phyloP scores from a whole-genome alignment of 2,113 vertebrate species.

The Epinephelus cyanopodus region DNA sequence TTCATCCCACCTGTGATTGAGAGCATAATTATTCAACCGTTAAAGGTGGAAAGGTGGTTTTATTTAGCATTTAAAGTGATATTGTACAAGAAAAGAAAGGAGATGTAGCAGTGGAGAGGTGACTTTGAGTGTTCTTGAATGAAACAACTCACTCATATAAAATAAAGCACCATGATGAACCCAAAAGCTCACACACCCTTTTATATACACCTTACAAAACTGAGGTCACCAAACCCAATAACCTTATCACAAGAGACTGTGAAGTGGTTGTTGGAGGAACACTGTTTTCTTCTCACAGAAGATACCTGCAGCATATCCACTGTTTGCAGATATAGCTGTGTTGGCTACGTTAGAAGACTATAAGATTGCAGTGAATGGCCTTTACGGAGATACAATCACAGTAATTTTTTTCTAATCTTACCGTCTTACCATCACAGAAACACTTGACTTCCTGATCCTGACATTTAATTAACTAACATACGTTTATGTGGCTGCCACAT shows the following conservation, averaged over 20 bases:
- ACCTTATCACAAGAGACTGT: background rate
- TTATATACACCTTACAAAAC: background rate
- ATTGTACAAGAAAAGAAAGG: background rate
- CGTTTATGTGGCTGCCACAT: background rate
- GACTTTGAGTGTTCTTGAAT: slow-evolving; percentile 4
- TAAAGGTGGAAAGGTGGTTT: slow-evolving; percentile 14
- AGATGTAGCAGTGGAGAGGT: background rate
- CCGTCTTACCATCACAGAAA: background rate
- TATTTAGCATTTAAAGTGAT: slow-evolving; percentile 22
- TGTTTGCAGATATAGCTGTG: slow-evolving; percentile 15
- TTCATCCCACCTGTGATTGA: background rate
- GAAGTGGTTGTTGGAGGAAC: background rate
- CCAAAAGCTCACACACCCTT: background rate
- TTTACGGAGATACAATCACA: slow-evolving; percentile 32
- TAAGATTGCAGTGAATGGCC: slow-evolving; percentile 38
- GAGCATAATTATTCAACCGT: slow-evolving; percentile 17
- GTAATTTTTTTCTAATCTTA: slow-evolving; percentile 1
- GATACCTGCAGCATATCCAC: background rate
- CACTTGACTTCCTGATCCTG: slow-evolving; percentile 22
- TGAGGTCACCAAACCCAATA: background rate
- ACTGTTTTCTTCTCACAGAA: background rate
- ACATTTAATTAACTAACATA: slow-evolving; percentile 9
- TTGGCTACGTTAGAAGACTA: slow-evolving; percentile 23
- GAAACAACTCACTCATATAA: background rate
- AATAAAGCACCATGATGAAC: background rate